These are phyloP conservation scores for Hormaphis cornu DNA, from an alignment of 1,140 invertebrate genomes.

Conservation along the genomic window DNA sequence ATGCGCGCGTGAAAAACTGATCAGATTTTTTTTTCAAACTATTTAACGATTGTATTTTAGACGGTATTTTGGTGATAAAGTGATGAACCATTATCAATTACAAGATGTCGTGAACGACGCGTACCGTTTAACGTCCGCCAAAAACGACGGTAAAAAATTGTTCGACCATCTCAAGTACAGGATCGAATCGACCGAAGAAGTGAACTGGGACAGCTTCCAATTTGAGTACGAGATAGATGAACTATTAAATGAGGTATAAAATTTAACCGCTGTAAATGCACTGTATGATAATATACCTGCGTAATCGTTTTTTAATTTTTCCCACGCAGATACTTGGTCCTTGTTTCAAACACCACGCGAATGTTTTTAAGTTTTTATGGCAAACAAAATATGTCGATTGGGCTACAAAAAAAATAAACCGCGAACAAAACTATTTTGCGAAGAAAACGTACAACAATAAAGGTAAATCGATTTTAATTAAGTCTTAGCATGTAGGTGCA, in stretches of 20 bases:
- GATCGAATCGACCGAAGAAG: background rate
- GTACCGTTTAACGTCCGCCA: background rate
- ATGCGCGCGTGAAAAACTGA: no score
- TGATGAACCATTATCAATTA: background rate
- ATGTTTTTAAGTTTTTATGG: constrained; percentile 1
- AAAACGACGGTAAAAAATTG: background rate
- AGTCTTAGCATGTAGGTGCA: no score
- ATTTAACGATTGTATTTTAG: background rate
- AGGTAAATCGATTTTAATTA: background rate
- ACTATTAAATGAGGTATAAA: background rate
- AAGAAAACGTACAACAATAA: background rate
- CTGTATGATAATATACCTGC: no score
- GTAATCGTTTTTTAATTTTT: no score
- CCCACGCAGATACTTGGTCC: background rate
- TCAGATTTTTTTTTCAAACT: no score
- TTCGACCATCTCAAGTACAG: background rate
- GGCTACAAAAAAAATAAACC: background rate
- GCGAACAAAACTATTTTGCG: background rate
- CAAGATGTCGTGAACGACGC: background rate
- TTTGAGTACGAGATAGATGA: constrained; percentile 5
- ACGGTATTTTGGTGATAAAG: background rate
- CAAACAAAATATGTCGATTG: background rate
- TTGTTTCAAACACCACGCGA: background rate
- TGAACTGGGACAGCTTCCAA: background rate
- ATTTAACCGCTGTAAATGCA: no score